Evolutionary conservation across 2,797 vertebrate genomes (phyloP).

Genomic region (Alauda arvensis): DNA sequence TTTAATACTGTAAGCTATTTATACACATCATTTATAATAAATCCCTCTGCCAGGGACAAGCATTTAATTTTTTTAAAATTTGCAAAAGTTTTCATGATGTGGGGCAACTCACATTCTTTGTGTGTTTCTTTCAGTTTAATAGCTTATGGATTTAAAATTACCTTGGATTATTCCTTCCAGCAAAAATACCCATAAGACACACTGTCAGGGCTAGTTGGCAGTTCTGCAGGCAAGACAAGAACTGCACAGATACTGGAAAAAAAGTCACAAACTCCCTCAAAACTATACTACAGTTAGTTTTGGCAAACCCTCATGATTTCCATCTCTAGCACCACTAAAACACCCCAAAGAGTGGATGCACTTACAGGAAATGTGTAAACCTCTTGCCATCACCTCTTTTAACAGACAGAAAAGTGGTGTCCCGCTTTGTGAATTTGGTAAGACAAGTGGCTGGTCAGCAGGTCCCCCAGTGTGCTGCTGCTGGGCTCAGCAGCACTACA

Average conservation of each 20-base stretch:
- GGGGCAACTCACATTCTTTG: not conserved
- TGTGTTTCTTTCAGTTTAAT: not conserved
- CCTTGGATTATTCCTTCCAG: not conserved
- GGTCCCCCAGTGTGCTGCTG: not conserved
- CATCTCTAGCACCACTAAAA: not conserved
- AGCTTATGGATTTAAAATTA: not conserved
- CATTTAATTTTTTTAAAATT: not conserved
- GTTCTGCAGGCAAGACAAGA: not conserved
- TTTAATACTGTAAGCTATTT: not conserved
- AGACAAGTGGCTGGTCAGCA: not conserved
- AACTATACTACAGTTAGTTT: not conserved
- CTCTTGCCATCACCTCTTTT: not conserved
- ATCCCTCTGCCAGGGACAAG: not conserved
- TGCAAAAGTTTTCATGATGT: not conserved
- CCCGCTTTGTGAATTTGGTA: not conserved
- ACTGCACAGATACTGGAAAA: not conserved
- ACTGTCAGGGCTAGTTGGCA: not conserved
- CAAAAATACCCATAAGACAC: not conserved
- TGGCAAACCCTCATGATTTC: not conserved
- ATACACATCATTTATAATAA: not conserved
- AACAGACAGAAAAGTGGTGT: not conserved
- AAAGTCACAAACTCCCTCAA: not conserved
- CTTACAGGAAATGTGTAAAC: not conserved
- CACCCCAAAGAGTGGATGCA: accelerated
- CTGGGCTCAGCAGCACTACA: not conserved